Conservation (phyloP, 2,888 invertebrate genomes). For the Rhabditoides inermis region DNA sequence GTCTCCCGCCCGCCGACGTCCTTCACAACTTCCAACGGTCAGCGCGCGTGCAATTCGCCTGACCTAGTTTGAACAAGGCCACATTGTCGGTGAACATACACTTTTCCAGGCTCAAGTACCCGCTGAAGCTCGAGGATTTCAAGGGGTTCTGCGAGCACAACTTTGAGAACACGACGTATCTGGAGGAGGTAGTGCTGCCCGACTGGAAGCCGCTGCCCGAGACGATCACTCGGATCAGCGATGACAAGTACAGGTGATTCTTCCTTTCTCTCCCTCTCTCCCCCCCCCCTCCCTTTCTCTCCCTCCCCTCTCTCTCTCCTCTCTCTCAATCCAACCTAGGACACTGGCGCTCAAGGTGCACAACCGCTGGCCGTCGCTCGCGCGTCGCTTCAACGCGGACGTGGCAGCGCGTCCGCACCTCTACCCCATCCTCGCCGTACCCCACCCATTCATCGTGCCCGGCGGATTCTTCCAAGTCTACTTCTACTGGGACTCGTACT, state of each 20-base stretch:
- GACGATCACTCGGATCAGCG: slow-evolving; percentile 15
- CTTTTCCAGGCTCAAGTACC: slow-evolving; percentile 20
- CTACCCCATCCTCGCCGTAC: slow-evolving; percentile 78
- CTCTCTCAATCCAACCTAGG: too few species aligned
- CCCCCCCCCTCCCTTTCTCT: too few species aligned
- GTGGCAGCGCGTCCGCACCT: slow-evolving; percentile 42
- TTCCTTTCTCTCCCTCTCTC: too few species aligned
- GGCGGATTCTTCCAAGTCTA: slow-evolving; percentile 63
- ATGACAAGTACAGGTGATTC: slow-evolving; percentile 14
- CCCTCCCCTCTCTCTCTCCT: too few species aligned
- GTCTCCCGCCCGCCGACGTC: slow-evolving; percentile 17
- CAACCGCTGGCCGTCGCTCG: slow-evolving; percentile 24
- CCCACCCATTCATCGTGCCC: slow-evolving; percentile 65
- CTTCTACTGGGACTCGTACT: slow-evolving; percentile 92
- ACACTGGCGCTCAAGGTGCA: slow-evolving; percentile 24
- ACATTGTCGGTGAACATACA: too few species aligned
- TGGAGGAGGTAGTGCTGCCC: slow-evolving; percentile 17
- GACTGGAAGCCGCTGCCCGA: slow-evolving; percentile 27
- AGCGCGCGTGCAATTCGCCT: background rate
- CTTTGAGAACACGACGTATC: slow-evolving; percentile 24
- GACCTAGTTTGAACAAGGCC: background rate
- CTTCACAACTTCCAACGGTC: slow-evolving; percentile 17
- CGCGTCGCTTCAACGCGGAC: slow-evolving; percentile 30
- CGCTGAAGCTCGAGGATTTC: slow-evolving; percentile 21
- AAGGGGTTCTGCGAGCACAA: slow-evolving; percentile 30